Evolutionary conservation across 2,113 vertebrate species (phyloP), one percentile per base, ranked within the genome.

Genomic region (Myanophis thanlyinensis): DNA sequence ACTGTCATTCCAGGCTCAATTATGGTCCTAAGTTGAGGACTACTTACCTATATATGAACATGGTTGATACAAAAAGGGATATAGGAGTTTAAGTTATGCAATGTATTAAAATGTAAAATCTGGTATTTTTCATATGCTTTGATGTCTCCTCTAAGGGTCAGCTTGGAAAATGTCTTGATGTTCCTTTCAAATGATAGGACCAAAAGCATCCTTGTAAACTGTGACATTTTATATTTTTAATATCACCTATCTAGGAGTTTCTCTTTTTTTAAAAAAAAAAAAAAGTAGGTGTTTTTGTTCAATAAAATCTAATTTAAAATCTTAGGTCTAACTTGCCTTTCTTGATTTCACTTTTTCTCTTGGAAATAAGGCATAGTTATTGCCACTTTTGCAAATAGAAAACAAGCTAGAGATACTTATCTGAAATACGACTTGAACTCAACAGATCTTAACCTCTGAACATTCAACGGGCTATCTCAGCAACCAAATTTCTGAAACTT

Each of bases 81-180:
- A 23, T 40, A 9, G 87, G 73, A n/a, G 51, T 46, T 0, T n/a
- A 91, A 91, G 89, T 52, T 0, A 67, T 0, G 0, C 84, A 49
- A 10, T 0, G 1, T 4, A 25, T 85, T 7, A 30, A 51, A 52
- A 59, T 53, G 15, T 44, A 44, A 0, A 5, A 89, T 30, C 47
- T 51, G 46, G 1, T 49, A 46, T 25, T 46, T 2, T 92, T 85
- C 18, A 1, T 0, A 2, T 59, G 27, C 89, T 25, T 0, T 0
- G 23, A 35, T 12, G 12, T 10, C 53, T 27, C 59, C 15, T 88
- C 15, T 88, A 80, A 5, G 1, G 73, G 48, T 7, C 46, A 0
- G 0, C 15, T 0, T 23, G 49, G 12, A 88, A 30, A 22, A 12
- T 18, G 56, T 88, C 35, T 67, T 73, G 6, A 25, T 35, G 12